Percentiles rank a stretch among this genome's conserved stretches.
These are phyloP conservation scores for Listrodromus nycthemerus DNA, from an alignment of 2,888 invertebrate genomes.

Conservation along the genomic window DNA sequence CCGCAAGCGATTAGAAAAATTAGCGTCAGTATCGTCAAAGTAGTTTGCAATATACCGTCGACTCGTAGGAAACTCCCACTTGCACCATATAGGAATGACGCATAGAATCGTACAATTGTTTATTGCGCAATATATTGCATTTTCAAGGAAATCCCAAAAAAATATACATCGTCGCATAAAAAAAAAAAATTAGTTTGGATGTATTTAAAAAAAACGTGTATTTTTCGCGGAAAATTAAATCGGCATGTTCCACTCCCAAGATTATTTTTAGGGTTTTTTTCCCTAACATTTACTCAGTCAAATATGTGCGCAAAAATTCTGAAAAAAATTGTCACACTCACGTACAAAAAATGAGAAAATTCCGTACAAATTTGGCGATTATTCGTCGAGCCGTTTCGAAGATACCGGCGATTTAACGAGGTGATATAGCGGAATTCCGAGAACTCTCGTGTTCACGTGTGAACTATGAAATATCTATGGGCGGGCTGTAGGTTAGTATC, in stretches of 20 bases:
- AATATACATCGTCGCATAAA: too few species aligned
- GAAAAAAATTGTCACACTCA: background rate
- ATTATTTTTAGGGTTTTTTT: too few species aligned
- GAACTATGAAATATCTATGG: slow-evolving; percentile 13
- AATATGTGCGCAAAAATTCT: too few species aligned
- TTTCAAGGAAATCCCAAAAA: too few species aligned
- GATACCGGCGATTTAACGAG: background rate
- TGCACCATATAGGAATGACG: slow-evolving; percentile 16
- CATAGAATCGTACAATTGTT: background rate
- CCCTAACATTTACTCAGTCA: too few species aligned
- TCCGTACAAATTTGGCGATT: background rate
- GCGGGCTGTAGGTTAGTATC: background rate
- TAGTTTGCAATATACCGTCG: slow-evolving; percentile 22
- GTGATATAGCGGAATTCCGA: background rate
- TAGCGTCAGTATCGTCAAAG: slow-evolving; percentile 22
- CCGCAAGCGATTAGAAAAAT: slow-evolving; percentile 43
- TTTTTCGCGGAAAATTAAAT: too few species aligned
- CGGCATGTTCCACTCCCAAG: too few species aligned
- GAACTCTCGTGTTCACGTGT: background rate
- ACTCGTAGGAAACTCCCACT: background rate
- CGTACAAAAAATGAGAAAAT: background rate
- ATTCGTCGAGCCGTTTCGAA: background rate
- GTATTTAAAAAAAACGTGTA: too few species aligned
- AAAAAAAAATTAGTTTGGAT: too few species aligned
- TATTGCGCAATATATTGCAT: background rate